These are phyloP conservation scores for Turritopsis dohrnii DNA, from an alignment of 30 jellyfish, hydroid and myxozoan species.

Conservation along the genomic window DNA sequence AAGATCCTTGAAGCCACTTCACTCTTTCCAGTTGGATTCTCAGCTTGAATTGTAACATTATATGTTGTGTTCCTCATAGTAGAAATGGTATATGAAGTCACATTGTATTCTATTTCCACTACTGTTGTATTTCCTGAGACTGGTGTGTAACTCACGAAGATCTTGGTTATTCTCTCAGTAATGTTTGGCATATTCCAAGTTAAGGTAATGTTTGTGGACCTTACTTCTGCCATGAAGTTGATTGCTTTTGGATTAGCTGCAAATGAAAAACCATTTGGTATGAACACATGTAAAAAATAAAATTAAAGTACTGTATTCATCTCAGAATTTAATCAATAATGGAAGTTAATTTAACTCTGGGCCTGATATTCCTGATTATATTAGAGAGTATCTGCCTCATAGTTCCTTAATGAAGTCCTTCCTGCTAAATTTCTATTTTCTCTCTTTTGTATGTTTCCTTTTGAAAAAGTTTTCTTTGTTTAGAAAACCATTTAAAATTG, in stretches of 20 bases:
- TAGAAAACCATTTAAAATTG: too few species aligned
- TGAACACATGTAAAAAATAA: too few species aligned
- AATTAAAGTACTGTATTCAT: too few species aligned
- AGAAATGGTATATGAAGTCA: background rate
- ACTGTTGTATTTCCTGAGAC: background rate
- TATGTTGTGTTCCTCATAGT: background rate
- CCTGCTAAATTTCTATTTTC: too few species aligned
- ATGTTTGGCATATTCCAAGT: background rate
- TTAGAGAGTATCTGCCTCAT: too few species aligned
- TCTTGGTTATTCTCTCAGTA: background rate
- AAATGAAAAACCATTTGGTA: too few species aligned
- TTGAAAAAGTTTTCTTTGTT: too few species aligned
- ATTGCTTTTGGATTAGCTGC: background rate
- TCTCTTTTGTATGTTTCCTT: too few species aligned
- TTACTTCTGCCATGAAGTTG: background rate
- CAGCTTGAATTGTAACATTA: background rate
- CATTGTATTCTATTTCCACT: background rate
- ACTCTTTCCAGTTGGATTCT: slow-evolving; percentile 10
- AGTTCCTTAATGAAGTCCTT: too few species aligned
- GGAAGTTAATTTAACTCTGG: too few species aligned
- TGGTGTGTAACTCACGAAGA: background rate
- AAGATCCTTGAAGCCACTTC: background rate
- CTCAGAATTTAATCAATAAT: too few species aligned
- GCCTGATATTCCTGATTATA: too few species aligned
- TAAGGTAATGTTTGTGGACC: background rate